Conservation (phyloP, 2,113 vertebrate species). For the Echinops telfairi region DNA sequence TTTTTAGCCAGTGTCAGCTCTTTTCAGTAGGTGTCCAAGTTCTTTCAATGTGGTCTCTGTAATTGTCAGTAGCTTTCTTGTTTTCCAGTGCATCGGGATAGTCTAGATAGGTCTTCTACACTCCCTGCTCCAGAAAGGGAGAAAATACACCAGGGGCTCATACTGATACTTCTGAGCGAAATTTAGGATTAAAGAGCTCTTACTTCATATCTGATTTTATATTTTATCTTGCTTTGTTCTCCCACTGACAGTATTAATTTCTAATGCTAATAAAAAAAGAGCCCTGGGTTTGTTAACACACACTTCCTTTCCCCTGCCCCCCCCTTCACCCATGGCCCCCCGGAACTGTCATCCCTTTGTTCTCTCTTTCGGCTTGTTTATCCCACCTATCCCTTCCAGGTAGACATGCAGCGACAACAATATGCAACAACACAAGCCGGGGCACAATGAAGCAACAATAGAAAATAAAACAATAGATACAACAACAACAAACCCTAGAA, state of each 20-base stretch:
- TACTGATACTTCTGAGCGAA: background rate
- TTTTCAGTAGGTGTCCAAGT: background rate
- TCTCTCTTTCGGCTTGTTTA: too few species aligned
- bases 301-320: too few species aligned
- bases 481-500: too few species aligned
- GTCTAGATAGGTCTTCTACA: background rate
- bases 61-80: background rate
- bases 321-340: background rate
- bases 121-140: background rate
- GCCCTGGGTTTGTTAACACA: too few species aligned
- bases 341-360: background rate
- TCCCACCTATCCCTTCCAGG: too few species aligned
- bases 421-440: too few species aligned
- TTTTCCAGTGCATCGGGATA: background rate
- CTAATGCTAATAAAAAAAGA: too few species aligned
- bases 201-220: background rate
- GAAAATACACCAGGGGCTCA: background rate
- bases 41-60: background rate
- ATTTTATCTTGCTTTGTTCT: constrained; percentile 41
- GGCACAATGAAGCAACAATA: too few species aligned
- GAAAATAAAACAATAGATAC: too few species aligned
- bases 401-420: too few species aligned
- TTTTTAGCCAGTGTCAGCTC: background rate
- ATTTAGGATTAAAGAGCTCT: background rate
- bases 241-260: too few species aligned